Percentiles rank a stretch among this genome's conserved stretches.
Conservation (phyloP, 2,888 invertebrate species). For the Salpingus planirostris region DNA sequence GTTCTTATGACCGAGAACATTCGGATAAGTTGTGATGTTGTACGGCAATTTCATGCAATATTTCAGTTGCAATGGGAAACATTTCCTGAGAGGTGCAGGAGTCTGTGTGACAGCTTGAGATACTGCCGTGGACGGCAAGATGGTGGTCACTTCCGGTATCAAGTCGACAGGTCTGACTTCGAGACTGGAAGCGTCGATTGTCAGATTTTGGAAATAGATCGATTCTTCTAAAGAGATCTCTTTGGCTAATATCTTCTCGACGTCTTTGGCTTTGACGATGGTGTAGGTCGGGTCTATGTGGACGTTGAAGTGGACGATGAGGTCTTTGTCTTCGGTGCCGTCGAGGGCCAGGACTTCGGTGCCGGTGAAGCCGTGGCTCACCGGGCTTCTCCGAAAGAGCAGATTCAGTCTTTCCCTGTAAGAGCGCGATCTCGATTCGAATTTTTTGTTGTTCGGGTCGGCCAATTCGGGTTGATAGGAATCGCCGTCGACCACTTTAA, state of each 20-base stretch:
- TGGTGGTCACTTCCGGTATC: conserved; percentile 37
- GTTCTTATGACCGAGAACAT: conserved; percentile 58
- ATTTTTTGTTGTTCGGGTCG: conserved; percentile 58
- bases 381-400: conserved; percentile 62
- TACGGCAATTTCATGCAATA: conserved; percentile 66
- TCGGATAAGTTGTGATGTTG: conserved; percentile 78
- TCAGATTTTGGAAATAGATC: conserved; percentile 54
- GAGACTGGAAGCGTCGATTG: conserved; percentile 56
- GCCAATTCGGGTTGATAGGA: conserved; percentile 59
- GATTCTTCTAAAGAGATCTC: conserved; percentile 53
- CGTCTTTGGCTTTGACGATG: conserved; percentile 53
- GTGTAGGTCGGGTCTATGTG: conserved; percentile 62
- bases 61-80: conserved; percentile 55
- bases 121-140: conserved; percentile 32
- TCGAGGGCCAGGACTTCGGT: conserved; percentile 78
- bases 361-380: conserved; percentile 66
- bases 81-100: conserved; percentile 56
- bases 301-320: conserved; percentile 78
- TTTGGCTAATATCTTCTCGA: conserved; percentile 55
- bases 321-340: conserved; percentile 61
- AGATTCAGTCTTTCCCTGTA: conserved; percentile 69
- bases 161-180: conserved; percentile 50
- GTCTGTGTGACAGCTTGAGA: conserved; percentile 45
- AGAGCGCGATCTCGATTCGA: conserved; percentile 63
- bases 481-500: conserved; percentile 62